Base-by-base conservation (phyloP, 2,888 invertebrate species). In the Lithosia quadra region DNA sequence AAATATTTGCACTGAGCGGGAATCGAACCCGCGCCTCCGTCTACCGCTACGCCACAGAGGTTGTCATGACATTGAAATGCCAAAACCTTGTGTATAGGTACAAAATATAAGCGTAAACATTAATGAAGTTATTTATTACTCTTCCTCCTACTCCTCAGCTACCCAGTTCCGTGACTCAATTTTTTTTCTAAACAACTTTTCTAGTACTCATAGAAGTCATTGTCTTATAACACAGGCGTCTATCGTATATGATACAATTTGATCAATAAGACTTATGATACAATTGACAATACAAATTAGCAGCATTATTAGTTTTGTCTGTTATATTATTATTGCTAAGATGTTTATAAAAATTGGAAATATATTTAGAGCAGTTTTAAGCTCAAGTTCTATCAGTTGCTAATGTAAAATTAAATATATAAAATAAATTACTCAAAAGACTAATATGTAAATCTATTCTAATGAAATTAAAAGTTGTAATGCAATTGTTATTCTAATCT, bases 361-460 rank as follows among this genome's bases (percentile, higher is more conserved):
- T 77, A 21, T 73, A 61, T 77, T 74, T 68, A 63, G 71, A 67
- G 71, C 63, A 53, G 21, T 21, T 33, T 63, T n/a, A 43, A 36
- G 69, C 75, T 77, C 75, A 56, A 49, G 8, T 65, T 66, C 7
- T 69, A 55, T 62, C 69, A 62, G 63, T 69, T 71, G 78, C 75
- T 75, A 69, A 70, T 73, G 28, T 56, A 15, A 62, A 57, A 65
- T 69, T 15, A 62, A 57, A 65, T 69, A 64, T 34, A 59, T 34
- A 34, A 43, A 57, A 68, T 61, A 21, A 71, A 71, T 69, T 70
- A 74, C 65, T 69, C 75, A 77, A 75, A 80, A 73, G 76, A 75
- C 70, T 78, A 78, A 78, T n/a, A n/a, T 66, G 58, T 36, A 73
- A 73, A 77, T 73, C 77, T 80, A 78, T 75, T 78, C 49, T 72